phyloP scores from a whole-genome alignment of 2,888 invertebrate species.

The Bombylius discolor region DNA sequence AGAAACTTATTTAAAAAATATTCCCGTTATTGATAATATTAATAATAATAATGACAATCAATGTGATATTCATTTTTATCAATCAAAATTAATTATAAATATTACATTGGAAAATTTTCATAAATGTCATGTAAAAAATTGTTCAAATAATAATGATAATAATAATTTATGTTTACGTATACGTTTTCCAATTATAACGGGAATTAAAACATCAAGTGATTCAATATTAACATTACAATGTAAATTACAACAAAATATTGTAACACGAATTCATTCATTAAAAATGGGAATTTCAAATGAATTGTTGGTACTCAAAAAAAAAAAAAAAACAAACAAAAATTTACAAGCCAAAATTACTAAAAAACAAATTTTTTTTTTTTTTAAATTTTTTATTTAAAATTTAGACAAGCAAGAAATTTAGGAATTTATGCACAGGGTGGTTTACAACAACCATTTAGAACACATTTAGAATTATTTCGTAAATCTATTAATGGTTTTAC shows the following conservation, averaged over 20 bases:
- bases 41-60: conserved; percentile 18
- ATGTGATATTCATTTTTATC: conserved; percentile 26
- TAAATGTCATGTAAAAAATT: conserved; percentile 38
- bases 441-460: conserved; percentile 40
- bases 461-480: conserved; percentile 40
- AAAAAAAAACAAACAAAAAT: conserved; percentile 13
- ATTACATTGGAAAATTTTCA: conserved; percentile 38
- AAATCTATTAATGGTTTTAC: conserved; percentile 39
- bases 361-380: not conserved
- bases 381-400: not conserved
- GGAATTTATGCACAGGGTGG: conserved; percentile 42
- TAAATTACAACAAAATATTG: conserved; percentile 41
- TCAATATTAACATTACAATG: conserved; percentile 42
- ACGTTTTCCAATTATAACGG: conserved; percentile 42
- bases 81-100: conserved; percentile 33
- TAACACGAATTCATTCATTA: conserved; percentile 38
- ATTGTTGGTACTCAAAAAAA: conserved; percentile 31
- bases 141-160: conserved; percentile 20
- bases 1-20: conserved; percentile 28
- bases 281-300: conserved; percentile 36
- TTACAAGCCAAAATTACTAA: not conserved
- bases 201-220: conserved; percentile 41
- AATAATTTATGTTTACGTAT: conserved; percentile 41
- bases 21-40: conserved; percentile 32
- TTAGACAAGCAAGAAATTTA: conserved; percentile 30